Evolutionary conservation across 2,888 invertebrate species (phyloP).

Genomic region (Mantis religiosa): DNA sequence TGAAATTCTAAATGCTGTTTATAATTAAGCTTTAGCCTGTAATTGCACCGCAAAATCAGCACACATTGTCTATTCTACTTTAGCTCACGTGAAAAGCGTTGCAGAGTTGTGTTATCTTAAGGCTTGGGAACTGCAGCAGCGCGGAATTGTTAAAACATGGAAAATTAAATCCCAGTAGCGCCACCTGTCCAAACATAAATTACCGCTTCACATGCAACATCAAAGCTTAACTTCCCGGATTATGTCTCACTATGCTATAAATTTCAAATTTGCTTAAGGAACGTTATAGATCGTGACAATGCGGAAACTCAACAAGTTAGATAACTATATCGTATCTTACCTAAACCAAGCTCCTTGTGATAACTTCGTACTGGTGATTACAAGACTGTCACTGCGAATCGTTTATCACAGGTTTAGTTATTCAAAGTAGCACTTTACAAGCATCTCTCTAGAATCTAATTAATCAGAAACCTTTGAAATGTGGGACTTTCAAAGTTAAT

Average conservation of each 20-base stretch:
- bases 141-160: background rate
- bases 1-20: no score
- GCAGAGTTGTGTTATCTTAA: background rate
- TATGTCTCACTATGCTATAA: background rate
- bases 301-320: background rate
- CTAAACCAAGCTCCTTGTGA: background rate
- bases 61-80: background rate
- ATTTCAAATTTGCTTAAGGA: background rate
- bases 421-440: background rate
- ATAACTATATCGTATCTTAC: background rate
- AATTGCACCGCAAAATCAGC: background rate
- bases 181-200: background rate
- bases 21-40: background rate
- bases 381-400: background rate
- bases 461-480: background rate
- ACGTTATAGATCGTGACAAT: background rate
- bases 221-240: background rate
- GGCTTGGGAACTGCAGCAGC: background rate
- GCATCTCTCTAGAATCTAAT: background rate
- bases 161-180: background rate
- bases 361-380: background rate
- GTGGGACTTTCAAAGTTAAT: background rate
- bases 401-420: background rate
- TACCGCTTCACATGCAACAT: background rate
- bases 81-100: background rate